Base-by-base conservation (phyloP, 2,113 vertebrate genomes). In the Bubo bubo region DNA sequence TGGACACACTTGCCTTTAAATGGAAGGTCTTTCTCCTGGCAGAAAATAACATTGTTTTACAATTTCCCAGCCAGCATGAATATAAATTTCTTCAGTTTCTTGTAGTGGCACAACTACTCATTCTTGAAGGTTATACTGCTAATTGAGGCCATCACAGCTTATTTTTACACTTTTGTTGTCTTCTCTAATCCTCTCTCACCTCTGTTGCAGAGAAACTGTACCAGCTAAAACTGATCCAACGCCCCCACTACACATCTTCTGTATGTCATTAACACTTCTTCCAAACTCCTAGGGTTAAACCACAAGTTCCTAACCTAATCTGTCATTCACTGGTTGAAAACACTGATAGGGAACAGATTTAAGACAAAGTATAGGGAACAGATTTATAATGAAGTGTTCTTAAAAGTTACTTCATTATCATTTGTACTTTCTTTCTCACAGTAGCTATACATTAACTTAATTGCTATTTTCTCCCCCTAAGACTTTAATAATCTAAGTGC, bases 131-230 rank as follows among this genome's bases (percentile, higher is more conserved):
- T 94, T 87, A 86, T 43, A 30, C 39, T 74, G 92, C 47, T 96
- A 97, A 97, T 72, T 96, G 88, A 96, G 87, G 89, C 92, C 82
- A 79, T 35, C 50, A 26, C 15, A 2, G 60, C 47, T 96, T 95
- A 75, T 84, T 84, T 95, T 89, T 88, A 94, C 58, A 75, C 74
- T 70, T 83, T 13, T 73, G 67, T 55, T 94, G 55, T 70, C 86
- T 63, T 79, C 68, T 81, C 75, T 92, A 81, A 95, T 86, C 45
- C 72, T 37, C 39, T 90, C 70, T 77, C 75, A 80, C 75, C 77
- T 90, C 86, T 87, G 72, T 72, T 96, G 19, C 41, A 87, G 45
- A 90, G 62, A 90, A 95, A 95, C 39, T 21, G 37, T 21, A 86
- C 45, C 4, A 28, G 73, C 66, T 93, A 88, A 92, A 90, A 79